Conservation (phyloP, 2,888 invertebrate species). For the Limnephilus marmoratus region DNA sequence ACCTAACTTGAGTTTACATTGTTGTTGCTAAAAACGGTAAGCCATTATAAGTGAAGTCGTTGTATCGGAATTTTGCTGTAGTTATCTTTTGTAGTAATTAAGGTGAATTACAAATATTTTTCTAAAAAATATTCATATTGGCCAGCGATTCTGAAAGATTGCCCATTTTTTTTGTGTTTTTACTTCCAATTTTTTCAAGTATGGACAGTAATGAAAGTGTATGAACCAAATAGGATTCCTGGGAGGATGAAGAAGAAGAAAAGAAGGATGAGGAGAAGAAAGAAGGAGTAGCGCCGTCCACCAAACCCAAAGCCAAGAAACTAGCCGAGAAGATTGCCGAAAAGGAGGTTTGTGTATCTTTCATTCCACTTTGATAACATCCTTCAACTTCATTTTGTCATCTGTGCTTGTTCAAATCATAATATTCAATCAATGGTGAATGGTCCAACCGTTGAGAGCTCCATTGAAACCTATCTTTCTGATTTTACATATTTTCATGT, state of each 20-base stretch:
- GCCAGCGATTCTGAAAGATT: too few species aligned
- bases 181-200: not conserved
- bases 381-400: not conserved
- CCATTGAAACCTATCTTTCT: not conserved
- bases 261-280: slow-evolving; percentile 86
- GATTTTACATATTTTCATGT: not conserved
- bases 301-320: slow-evolving; percentile 80
- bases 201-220: slow-evolving; percentile 45
- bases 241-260: slow-evolving; percentile 94
- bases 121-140: too few species aligned
- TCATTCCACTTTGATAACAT: not conserved
- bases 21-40: too few species aligned
- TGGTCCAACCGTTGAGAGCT: not conserved
- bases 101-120: too few species aligned
- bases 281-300: slow-evolving; percentile 77
- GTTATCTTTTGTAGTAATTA: too few species aligned
- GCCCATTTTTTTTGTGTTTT: too few species aligned
- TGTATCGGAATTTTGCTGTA: too few species aligned
- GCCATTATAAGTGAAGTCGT: too few species aligned
- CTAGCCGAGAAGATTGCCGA: slow-evolving; percentile 90
- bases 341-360: slow-evolving; percentile 83
- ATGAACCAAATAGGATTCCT: slow-evolving; percentile 86
- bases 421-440: not conserved
- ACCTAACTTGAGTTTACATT: too few species aligned
- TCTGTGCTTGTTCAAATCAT: not conserved